phyloP scores from a whole-genome alignment of 1,140 invertebrate genomes.

The silkworm (Bombyx mori) region ASM3026992v2 NC_085119.1:8085001-8085500 shows the following conservation, averaged over 20 bases:
- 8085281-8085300: conserved; percentile 31
- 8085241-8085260: conserved; percentile 26
- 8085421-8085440: too few relatives aligned
- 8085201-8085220: conserved; percentile 37
- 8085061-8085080: not conserved
- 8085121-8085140: conserved; percentile 5
- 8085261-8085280: conserved; percentile 25
- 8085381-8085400: too few relatives aligned
- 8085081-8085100: not conserved
- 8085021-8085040: too few relatives aligned
- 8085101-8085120: conserved; percentile 1
- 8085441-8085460: too few relatives aligned
- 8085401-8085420: too few relatives aligned
- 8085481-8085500: too few relatives aligned
- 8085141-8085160: conserved; percentile 26
- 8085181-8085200: conserved; percentile 45
- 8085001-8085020: too few relatives aligned
- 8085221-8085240: conserved; percentile 28
- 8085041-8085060: not conserved
- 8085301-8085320: conserved; percentile 18
- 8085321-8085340: not conserved
- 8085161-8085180: conserved; percentile 26
- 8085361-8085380: too few relatives aligned
- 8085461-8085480: too few relatives aligned
- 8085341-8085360: too few relatives aligned